Evolutionary conservation across 2,888 invertebrate genomes (phyloP).

Genomic region (Caenorhabditis zanzibari): DNA sequence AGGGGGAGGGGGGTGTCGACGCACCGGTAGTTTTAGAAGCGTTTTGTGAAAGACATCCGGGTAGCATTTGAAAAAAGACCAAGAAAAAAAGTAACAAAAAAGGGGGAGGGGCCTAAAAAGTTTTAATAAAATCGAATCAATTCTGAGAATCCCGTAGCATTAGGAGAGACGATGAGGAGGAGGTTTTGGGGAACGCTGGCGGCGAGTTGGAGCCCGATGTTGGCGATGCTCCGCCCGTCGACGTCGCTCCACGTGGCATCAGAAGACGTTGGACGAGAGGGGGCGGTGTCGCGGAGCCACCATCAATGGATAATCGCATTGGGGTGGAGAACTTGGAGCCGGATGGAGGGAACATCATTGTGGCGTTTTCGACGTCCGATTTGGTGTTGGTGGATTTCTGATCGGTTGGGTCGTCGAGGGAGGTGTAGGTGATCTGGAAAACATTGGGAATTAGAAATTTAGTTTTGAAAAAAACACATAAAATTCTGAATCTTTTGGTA

Average conservation of each 20-base stretch:
- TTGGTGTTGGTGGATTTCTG: slow-evolving; percentile 48
- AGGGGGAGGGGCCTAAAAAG: not conserved
- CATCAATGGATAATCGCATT: slow-evolving; percentile 61
- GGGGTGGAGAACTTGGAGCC: slow-evolving; percentile 55
- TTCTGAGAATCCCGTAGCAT: slow-evolving; percentile 63
- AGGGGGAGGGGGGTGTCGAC: slow-evolving; percentile 21
- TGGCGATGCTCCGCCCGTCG: slow-evolving; percentile 51
- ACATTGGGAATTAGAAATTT: not conserved
- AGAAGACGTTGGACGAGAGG: slow-evolving; percentile 37
- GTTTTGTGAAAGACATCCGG: slow-evolving; percentile 65
- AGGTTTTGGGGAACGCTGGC: slow-evolving; percentile 52
- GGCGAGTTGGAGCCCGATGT: slow-evolving; percentile 57
- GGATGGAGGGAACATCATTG: slow-evolving; percentile 5
- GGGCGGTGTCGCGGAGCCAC: slow-evolving; percentile 25
- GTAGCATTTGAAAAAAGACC: slow-evolving; percentile 31
- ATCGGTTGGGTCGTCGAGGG: slow-evolving; percentile 60
- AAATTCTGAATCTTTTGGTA: too few relatives aligned
- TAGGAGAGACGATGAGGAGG: slow-evolving; percentile 54
- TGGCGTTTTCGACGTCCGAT: slow-evolving; percentile 58
- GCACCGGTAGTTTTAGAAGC: slow-evolving; percentile 54
- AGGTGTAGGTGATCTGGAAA: slow-evolving; percentile 63
- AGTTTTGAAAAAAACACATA: too few relatives aligned
- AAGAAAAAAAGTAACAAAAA: slow-evolving; percentile 13
- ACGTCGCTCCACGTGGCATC: slow-evolving; percentile 38
- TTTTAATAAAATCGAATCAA: not conserved